Evolutionary conservation across 2,113 vertebrate species (phyloP).

Genomic region (Toxostoma redivivum): DNA sequence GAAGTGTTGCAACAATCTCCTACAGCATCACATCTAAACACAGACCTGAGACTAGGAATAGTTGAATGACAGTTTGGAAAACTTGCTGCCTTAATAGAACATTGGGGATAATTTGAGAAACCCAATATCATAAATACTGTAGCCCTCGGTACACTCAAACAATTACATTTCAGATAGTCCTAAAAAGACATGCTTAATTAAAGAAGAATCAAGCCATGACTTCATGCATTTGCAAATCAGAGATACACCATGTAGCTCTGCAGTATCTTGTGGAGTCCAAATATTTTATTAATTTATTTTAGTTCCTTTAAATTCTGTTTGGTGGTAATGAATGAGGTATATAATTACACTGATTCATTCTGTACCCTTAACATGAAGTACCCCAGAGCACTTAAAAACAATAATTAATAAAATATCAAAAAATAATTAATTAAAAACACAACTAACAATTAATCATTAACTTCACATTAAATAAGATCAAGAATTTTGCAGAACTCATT

Average conservation of each 20-base stretch:
- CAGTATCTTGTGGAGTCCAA: neutral
- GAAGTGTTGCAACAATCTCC: neutral
- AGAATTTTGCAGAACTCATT: neutral
- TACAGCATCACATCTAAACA: neutral
- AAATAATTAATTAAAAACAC: neutral
- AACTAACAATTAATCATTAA: neutral
- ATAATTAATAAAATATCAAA: neutral
- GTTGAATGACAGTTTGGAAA: neutral
- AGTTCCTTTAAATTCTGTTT: neutral
- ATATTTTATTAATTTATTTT: neutral
- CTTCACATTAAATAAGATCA: neutral
- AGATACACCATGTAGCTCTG: neutral
- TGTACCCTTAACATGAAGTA: neutral
- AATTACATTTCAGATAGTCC: constrained; percentile 1
- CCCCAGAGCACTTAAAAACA: neutral
- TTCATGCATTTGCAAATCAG: neutral
- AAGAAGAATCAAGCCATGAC: neutral
- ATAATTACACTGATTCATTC: constrained; percentile 1
- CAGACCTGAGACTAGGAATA: neutral
- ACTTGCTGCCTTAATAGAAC: neutral
- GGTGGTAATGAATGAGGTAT: neutral
- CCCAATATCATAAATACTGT: neutral
- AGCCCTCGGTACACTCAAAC: neutral
- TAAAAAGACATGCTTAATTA: neutral
- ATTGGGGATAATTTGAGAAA: neutral